Evolutionary conservation across 2,888 invertebrate genomes (phyloP).

Genomic region (Drosophila anceps): DNA sequence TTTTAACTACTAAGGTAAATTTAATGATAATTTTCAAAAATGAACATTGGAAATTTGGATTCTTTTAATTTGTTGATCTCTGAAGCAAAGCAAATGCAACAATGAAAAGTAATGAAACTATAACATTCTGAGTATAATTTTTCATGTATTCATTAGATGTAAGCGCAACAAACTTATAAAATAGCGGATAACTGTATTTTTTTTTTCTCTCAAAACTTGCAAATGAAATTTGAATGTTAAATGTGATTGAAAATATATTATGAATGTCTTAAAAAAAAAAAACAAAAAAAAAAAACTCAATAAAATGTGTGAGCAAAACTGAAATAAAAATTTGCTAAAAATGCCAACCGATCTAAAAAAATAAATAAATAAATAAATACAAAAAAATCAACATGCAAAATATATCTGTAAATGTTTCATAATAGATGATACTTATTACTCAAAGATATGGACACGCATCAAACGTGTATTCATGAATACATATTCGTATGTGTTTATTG

Average conservation of each 20-base stretch:
- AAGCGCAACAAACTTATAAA: slow-evolving; percentile 9
- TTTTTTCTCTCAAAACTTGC: slow-evolving; percentile 8
- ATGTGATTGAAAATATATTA: slow-evolving; percentile 50
- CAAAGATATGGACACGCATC: slow-evolving; percentile 7
- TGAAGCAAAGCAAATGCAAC: slow-evolving; percentile 11
- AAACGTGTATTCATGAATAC: neutral
- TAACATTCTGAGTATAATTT: slow-evolving; percentile 24
- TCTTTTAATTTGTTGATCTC: slow-evolving; percentile 43
- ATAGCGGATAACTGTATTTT: slow-evolving; percentile 2
- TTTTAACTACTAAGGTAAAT: slow-evolving; percentile 14
- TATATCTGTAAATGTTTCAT: slow-evolving; percentile 11
- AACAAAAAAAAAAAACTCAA: neutral
- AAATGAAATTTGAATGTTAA: slow-evolving; percentile 46
- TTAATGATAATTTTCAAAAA: neutral
- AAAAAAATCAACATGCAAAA: slow-evolving; percentile 7
- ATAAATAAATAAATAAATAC: no score
- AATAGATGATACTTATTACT: slow-evolving; percentile 8
- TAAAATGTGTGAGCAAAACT: neutral
- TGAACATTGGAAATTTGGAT: slow-evolving; percentile 4
- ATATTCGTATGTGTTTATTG: neutral
- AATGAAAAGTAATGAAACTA: slow-evolving; percentile 5
- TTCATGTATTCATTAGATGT: slow-evolving; percentile 35
- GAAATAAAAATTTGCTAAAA: neutral
- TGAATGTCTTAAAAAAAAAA: slow-evolving; percentile 11
- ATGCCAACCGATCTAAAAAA: slow-evolving; percentile 7